Conservation (phyloP, 53 echinoderm and acorn worm genomes). For the Holothuria scabra region DNA sequence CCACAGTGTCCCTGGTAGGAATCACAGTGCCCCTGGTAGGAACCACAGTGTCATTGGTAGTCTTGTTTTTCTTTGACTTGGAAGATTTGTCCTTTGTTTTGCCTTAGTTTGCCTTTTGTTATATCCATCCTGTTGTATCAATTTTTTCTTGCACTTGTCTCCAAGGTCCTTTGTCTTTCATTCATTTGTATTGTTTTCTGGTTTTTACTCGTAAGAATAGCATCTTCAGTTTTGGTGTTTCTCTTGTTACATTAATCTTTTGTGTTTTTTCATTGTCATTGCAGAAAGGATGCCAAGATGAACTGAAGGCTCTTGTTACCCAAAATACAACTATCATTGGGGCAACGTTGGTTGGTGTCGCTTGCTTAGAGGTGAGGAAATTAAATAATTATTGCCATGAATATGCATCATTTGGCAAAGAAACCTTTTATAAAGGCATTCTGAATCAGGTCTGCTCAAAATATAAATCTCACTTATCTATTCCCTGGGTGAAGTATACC, state of each 20-base stretch:
- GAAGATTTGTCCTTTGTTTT: too few species aligned
- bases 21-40: too few species aligned
- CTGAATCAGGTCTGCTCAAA: too few species aligned
- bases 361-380: constrained; percentile 86
- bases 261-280: background rate
- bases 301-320: constrained; percentile 58
- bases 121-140: too few species aligned
- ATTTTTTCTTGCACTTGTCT: background rate
- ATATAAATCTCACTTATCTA: too few species aligned
- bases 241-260: background rate
- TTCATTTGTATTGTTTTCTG: background rate
- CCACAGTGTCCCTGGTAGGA: too few species aligned
- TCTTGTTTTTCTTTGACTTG: too few species aligned
- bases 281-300: constrained; percentile 35
- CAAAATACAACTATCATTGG: constrained; percentile 84
- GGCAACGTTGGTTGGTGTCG: constrained; percentile 92
- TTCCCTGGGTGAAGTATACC: too few species aligned
- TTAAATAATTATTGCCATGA: background rate
- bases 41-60: too few species aligned
- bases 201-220: background rate
- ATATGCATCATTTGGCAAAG: too few species aligned
- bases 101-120: too few species aligned
- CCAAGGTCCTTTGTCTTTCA: background rate
- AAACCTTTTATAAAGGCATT: too few species aligned
- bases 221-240: background rate